phyloP scores from a whole-genome alignment of 2,113 vertebrate genomes.

The Pluvialis apricaria region DNA sequence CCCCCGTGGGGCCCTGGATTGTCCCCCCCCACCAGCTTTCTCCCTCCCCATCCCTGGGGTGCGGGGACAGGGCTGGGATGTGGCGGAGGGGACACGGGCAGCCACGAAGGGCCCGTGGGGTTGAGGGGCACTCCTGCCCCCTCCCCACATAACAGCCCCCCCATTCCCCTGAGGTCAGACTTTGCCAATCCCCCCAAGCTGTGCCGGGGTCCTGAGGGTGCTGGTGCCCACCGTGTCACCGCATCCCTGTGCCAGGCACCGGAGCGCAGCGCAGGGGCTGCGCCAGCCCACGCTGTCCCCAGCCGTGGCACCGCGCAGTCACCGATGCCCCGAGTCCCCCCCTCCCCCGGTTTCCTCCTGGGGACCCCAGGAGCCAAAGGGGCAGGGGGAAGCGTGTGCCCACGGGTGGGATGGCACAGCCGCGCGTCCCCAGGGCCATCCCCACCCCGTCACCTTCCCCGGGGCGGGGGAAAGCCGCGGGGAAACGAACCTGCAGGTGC shows the following conservation, averaged over 20 bases:
- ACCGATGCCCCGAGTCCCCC: rapidly evolving
- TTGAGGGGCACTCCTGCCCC: not conserved
- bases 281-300: not conserved
- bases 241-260: rapidly evolving
- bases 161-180: not conserved
- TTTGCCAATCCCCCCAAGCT: rapidly evolving
- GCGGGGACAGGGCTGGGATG: not conserved
- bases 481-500: not conserved
- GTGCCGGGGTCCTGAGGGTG: not conserved
- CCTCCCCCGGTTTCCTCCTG: not conserved
- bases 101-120: no score
- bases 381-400: rapidly evolving
- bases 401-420: not conserved
- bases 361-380: not conserved
- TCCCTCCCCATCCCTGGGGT: rapidly evolving
- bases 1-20: rapidly evolving
- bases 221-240: not conserved
- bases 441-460: not conserved
- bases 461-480: not conserved
- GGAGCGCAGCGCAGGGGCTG: not conserved
- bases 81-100: rapidly evolving
- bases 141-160: not conserved
- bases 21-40: not conserved
- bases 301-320: not conserved
- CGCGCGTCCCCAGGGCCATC: not conserved